These are phyloP conservation scores for Hipparchia sbordonii DNA, from an alignment of 2,888 invertebrate genomes.

Conservation along the genomic window DNA sequence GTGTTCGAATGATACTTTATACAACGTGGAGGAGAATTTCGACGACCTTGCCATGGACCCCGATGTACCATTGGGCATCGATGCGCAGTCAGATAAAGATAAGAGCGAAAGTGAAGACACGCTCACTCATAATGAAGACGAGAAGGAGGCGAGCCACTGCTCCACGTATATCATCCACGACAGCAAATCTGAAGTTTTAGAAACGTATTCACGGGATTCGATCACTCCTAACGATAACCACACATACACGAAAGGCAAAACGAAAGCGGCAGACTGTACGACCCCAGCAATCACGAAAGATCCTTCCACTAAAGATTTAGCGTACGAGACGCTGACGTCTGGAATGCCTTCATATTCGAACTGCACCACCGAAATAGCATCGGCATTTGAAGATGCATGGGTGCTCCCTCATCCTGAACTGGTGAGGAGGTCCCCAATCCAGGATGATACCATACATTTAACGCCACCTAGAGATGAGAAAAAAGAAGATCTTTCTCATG, in stretches of 20 bases:
- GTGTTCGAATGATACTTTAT: slow-evolving; percentile 85
- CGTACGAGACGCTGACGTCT: slow-evolving; percentile 69
- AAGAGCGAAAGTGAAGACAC: slow-evolving; percentile 72
- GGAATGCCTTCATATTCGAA: slow-evolving; percentile 70
- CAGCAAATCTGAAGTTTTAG: slow-evolving; percentile 67
- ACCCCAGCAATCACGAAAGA: slow-evolving; percentile 60
- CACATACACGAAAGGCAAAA: slow-evolving; percentile 71
- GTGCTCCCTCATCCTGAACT: slow-evolving; percentile 66
- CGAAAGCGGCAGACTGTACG: slow-evolving; percentile 56
- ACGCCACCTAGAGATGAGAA: slow-evolving; percentile 54
- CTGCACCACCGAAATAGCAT: slow-evolving; percentile 65
- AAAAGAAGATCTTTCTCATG: slow-evolving; percentile 38
- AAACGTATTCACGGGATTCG: slow-evolving; percentile 73
- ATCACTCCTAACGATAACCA: slow-evolving; percentile 70
- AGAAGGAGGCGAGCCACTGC: slow-evolving; percentile 65
- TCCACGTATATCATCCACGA: slow-evolving; percentile 75
- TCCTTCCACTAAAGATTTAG: slow-evolving; percentile 68
- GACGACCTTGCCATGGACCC: slow-evolving; percentile 73
- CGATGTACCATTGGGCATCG: slow-evolving; percentile 57
- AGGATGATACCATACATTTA: slow-evolving; percentile 50
- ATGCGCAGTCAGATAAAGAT: slow-evolving; percentile 53
- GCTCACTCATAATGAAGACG: slow-evolving; percentile 70
- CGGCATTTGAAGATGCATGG: slow-evolving; percentile 64
- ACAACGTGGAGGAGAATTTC: slow-evolving; percentile 84
- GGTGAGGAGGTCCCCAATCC: slow-evolving; percentile 59